Evolutionary conservation across 2,888 invertebrate genomes (phyloP).

Genomic region (Acrocera orbiculus): DNA sequence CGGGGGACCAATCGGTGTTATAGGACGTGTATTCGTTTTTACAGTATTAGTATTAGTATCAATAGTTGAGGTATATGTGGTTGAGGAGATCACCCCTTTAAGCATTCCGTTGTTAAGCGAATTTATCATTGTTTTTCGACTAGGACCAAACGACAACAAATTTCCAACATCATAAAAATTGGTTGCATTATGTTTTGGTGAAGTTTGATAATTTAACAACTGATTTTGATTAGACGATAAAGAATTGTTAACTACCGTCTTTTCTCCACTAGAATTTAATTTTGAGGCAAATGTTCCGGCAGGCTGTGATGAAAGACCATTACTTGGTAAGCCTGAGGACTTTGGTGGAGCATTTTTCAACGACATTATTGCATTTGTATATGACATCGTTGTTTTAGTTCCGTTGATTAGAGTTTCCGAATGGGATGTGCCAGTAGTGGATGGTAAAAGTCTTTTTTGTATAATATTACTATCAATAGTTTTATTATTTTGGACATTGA

Average conservation of each 20-base stretch:
- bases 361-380: slow-evolving; percentile 38
- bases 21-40: slow-evolving; percentile 17
- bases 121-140: slow-evolving; percentile 21
- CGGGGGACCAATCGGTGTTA: slow-evolving; percentile 29
- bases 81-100: too few relatives aligned
- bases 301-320: slow-evolving; percentile 10
- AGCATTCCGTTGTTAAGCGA: too few relatives aligned
- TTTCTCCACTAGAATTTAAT: slow-evolving; percentile 27
- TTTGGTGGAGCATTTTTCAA: slow-evolving; percentile 27
- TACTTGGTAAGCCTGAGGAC: slow-evolving; percentile 15
- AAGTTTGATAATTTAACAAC: slow-evolving; percentile 4
- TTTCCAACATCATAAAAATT: slow-evolving; percentile 5
- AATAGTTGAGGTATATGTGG: slow-evolving; percentile 16
- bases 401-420: too few relatives aligned
- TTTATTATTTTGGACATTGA: neutral
- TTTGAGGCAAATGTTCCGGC: slow-evolving; percentile 33
- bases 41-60: slow-evolving; percentile 17
- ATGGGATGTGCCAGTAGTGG: too few relatives aligned
- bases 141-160: slow-evolving; percentile 11
- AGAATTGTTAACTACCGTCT: slow-evolving; percentile 7
- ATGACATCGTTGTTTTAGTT: slow-evolving; percentile 40
- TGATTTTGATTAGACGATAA: slow-evolving; percentile 1
- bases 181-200: too few relatives aligned
- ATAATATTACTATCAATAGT: slow-evolving; percentile 1
- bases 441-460: slow-evolving; percentile 14